A percentile compares a stretch with the other conserved stretches of the same genome.
phyloP scores from a whole-genome alignment of 1,140 invertebrate genomes.

The Lepidostoma basale region DNA sequence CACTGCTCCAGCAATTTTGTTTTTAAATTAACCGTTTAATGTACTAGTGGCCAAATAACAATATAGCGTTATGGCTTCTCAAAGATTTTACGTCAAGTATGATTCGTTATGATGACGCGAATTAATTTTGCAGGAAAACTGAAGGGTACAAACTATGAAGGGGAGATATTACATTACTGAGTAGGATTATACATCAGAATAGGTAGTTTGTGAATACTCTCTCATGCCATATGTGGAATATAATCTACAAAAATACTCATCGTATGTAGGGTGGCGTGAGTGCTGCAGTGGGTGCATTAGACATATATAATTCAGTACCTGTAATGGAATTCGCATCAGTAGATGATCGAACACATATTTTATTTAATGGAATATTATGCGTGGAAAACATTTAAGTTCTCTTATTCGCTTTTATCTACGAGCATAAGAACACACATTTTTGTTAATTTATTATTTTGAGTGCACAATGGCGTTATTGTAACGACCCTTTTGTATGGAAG shows the following conservation, averaged over 20 bases:
- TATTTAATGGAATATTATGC: too few species aligned
- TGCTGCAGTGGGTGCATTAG: constrained; percentile 12
- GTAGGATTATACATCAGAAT: constrained; percentile 32
- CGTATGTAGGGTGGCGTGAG: constrained; percentile 29
- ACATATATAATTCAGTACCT: constrained; percentile 8
- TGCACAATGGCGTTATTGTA: too few species aligned
- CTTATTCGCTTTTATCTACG: too few species aligned
- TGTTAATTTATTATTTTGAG: too few species aligned
- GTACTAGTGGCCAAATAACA: background rate
- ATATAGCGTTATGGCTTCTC: background rate
- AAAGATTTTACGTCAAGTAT: background rate
- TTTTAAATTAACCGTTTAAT: too few species aligned
- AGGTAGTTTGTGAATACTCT: background rate
- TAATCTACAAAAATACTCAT: constrained; percentile 35
- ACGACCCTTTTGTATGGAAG: too few species aligned
- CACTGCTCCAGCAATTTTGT: too few species aligned
- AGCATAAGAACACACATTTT: too few species aligned
- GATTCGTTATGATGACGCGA: background rate
- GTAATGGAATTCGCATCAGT: too few species aligned
- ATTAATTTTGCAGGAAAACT: background rate
- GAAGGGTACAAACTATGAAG: constrained; percentile 27
- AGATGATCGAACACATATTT: too few species aligned
- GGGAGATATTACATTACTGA: constrained; percentile 28
- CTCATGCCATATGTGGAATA: constrained; percentile 36
- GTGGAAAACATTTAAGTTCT: too few species aligned